phyloP scores from a whole-genome alignment of 2,888 invertebrate species.

The Lepidochrysops patricia region DNA sequence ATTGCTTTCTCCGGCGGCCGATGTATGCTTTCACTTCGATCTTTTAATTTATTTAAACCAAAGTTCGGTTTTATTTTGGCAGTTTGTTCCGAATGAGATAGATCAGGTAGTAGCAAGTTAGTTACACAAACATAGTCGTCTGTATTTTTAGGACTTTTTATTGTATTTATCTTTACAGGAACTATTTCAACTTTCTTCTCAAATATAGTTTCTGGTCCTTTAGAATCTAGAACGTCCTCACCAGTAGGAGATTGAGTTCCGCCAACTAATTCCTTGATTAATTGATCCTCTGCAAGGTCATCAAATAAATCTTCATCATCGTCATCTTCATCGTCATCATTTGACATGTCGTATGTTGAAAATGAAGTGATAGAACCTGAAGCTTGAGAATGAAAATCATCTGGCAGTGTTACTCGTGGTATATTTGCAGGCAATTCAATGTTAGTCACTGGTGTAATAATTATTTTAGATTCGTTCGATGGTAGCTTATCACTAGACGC shows the following conservation, averaged over 20 bases:
- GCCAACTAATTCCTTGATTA: constrained; percentile 61
- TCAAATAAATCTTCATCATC: constrained; percentile 43
- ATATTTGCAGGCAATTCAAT: constrained; percentile 48
- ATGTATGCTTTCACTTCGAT: constrained; percentile 61
- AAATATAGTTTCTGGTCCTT: constrained; percentile 56
- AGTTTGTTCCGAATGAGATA: constrained; percentile 47
- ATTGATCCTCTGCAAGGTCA: constrained; percentile 55
- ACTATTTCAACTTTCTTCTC: constrained; percentile 63
- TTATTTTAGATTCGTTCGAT: constrained; percentile 73
- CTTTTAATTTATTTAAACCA: constrained; percentile 55
- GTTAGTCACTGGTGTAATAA: constrained; percentile 71
- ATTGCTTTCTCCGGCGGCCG: constrained; percentile 58
- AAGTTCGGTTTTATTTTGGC: constrained; percentile 65
- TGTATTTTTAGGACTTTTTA: constrained; percentile 39
- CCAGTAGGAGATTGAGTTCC: constrained; percentile 59
- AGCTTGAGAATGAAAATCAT: constrained; percentile 53
- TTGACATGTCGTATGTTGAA: constrained; percentile 50
- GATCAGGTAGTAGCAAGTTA: constrained; percentile 52
- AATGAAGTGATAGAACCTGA: constrained; percentile 50
- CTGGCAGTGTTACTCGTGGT: constrained; percentile 68
- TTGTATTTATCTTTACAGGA: constrained; percentile 55
- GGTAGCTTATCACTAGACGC: constrained; percentile 59
- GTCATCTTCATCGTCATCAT: constrained; percentile 47
- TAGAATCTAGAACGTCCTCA: constrained; percentile 52
- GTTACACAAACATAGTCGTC: constrained; percentile 59